phyloP scores from a whole-genome alignment of 2,797 vertebrate genomes.

The Anableps anableps region DNA sequence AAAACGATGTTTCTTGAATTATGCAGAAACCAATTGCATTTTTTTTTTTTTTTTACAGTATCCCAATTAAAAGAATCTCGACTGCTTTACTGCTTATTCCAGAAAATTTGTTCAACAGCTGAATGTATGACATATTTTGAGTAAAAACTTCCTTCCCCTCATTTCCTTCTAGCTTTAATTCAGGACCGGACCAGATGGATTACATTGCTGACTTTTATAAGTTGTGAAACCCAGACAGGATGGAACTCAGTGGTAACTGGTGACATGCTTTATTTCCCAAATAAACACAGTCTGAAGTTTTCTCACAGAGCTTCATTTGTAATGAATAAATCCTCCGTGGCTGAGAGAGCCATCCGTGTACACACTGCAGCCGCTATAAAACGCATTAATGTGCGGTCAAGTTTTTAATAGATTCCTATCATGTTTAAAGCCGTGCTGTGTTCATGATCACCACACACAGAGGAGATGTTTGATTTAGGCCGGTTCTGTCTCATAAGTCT shows the following conservation, averaged over 20 bases:
- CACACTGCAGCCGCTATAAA: slow-evolving; percentile 42
- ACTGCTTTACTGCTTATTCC: background rate
- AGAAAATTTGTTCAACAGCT: background rate
- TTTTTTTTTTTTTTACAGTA: background rate
- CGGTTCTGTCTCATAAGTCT: slow-evolving; percentile 36
- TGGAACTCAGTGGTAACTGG: slow-evolving; percentile 38
- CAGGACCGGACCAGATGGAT: slow-evolving; percentile 4
- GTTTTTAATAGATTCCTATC: slow-evolving; percentile 21
- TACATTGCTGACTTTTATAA: slow-evolving; percentile 30
- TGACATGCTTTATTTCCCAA: slow-evolving; percentile 45
- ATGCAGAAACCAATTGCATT: background rate
- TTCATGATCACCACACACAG: slow-evolving; percentile 28
- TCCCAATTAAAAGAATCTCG: background rate
- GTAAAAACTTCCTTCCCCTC: background rate
- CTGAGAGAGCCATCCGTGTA: background rate
- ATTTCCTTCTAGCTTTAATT: background rate
- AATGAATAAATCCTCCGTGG: slow-evolving; percentile 46
- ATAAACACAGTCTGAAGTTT: slow-evolving; percentile 63
- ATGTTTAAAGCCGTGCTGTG: slow-evolving; percentile 16
- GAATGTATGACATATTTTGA: slow-evolving; percentile 5
- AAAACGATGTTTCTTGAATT: background rate
- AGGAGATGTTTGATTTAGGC: slow-evolving; percentile 62
- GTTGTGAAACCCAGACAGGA: slow-evolving; percentile 28
- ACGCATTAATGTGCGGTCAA: slow-evolving; percentile 12
- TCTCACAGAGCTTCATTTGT: slow-evolving; percentile 46